Evolutionary conservation across 2,888 invertebrate species (phyloP).

Genomic region (Synergus japonicus): DNA sequence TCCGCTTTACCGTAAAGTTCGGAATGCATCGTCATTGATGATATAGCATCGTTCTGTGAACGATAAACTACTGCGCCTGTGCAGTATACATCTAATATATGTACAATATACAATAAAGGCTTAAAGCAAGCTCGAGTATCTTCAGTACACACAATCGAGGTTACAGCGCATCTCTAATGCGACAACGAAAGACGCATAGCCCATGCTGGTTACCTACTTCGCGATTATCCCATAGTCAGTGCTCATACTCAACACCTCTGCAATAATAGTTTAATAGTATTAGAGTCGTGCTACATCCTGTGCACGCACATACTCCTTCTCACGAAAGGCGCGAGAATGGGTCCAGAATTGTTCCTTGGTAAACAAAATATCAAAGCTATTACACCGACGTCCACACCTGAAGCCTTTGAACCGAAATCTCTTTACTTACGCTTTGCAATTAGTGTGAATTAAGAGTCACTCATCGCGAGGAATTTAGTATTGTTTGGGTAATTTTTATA

Average conservation of each 20-base stretch:
- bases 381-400: not conserved
- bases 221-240: slow-evolving; percentile 69
- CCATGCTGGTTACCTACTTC: slow-evolving; percentile 70
- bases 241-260: slow-evolving; percentile 33
- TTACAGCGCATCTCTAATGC: slow-evolving; percentile 72
- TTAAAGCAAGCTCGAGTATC: slow-evolving; percentile 43
- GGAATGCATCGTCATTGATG: slow-evolving; percentile 23
- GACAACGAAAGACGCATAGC: slow-evolving; percentile 60
- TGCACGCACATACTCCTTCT: slow-evolving; percentile 59
- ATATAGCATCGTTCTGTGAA: not conserved
- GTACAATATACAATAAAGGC: not conserved
- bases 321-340: slow-evolving; percentile 55
- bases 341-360: slow-evolving; percentile 43
- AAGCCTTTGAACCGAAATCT: not conserved
- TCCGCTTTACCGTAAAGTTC: slow-evolving; percentile 20
- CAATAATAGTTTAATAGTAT: slow-evolving; percentile 59
- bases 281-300: slow-evolving; percentile 71
- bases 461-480: not conserved
- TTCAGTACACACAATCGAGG: slow-evolving; percentile 68
- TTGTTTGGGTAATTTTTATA: not conserved
- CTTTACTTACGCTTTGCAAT: not conserved
- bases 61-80: not conserved
- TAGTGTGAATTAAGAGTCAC: not conserved
- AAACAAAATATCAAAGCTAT: not conserved
- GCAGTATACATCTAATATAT: not conserved